Evolutionary conservation across 2,113 vertebrate genomes (phyloP), one percentile per base, ranked within the genome.

Genomic region (Albula goreensis): DNA sequence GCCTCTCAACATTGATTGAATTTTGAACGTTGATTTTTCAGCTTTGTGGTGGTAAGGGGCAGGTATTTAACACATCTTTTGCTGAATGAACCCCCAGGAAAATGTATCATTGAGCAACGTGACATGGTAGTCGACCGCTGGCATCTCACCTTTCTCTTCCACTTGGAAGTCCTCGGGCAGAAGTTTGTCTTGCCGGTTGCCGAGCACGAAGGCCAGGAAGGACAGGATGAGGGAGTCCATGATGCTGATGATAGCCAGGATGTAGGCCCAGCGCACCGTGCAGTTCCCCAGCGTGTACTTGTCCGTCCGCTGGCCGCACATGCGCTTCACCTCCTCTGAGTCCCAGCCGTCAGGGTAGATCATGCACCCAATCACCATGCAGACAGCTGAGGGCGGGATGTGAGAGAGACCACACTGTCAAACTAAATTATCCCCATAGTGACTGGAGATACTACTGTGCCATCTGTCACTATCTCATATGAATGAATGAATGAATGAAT

Each of bases 281-380:
- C 98, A 99, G 91, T 97, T 97, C 0, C 98, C 98, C 93, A 99
- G 94, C 0, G 97, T 96, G 95, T 99, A 99, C 84, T 99, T 99
- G 91, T 99, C 98, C 0, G 98, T 97, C 83, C 96, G 96, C 92
- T 99, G 97, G 50, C 98, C 98, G 0, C 98, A 99, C 97, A 99
- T 95, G 12, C 97, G 92, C 90, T 93, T 96, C 90, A 99, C 98
- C 92, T 97, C 97, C 0, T 93, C 94, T 0, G 98, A 98, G 91
- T 99, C 98, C 98, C 98, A 99, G 22, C 98, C 98, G 0, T 99
- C 98, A 0, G 98, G 98, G 88, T 99, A 99, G 93, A 99, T 99
- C 92, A 99, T 95, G 86, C 98, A 99, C 84, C 98, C 98, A 0
- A 99, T 97, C 93, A 97, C 96, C 90, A 99, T 96, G 88, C 98